These are phyloP conservation scores for Cossypha caffra DNA, from an alignment of 2,797 vertebrate species.

Conservation along the genomic window DNA sequence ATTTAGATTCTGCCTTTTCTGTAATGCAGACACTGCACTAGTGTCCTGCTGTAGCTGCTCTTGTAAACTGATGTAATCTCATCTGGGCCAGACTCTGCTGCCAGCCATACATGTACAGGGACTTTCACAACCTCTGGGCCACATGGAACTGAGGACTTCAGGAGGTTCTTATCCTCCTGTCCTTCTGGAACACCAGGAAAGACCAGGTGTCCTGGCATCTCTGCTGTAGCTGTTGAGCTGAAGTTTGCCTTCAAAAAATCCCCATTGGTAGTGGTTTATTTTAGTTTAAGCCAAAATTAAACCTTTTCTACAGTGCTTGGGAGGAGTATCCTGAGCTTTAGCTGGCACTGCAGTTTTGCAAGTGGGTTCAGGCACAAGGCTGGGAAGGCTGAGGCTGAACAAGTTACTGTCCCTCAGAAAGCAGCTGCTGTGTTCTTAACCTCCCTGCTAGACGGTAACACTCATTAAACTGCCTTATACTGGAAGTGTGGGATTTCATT, in stretches of 20 bases:
- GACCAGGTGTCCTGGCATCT: background rate
- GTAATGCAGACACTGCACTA: background rate
- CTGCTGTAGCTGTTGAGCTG: background rate
- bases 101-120: rapidly evolving
- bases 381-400: background rate
- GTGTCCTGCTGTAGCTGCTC: background rate
- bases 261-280: background rate
- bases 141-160: background rate
- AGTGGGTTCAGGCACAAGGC: background rate
- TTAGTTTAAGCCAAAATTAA: background rate
- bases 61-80: background rate
- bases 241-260: background rate
- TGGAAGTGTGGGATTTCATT: background rate
- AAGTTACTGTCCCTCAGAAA: background rate
- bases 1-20: background rate
- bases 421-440: background rate
- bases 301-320: background rate
- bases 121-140: background rate
- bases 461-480: background rate
- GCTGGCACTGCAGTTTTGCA: background rate
- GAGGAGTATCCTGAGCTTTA: background rate
- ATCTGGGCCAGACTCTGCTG: background rate
- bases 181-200: background rate
- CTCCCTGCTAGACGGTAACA: background rate
- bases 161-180: background rate